Evolutionary conservation across 2,797 vertebrate species (phyloP), one percentile per base, ranked within the genome.

Genomic region (Clarias fuscus): DNA sequence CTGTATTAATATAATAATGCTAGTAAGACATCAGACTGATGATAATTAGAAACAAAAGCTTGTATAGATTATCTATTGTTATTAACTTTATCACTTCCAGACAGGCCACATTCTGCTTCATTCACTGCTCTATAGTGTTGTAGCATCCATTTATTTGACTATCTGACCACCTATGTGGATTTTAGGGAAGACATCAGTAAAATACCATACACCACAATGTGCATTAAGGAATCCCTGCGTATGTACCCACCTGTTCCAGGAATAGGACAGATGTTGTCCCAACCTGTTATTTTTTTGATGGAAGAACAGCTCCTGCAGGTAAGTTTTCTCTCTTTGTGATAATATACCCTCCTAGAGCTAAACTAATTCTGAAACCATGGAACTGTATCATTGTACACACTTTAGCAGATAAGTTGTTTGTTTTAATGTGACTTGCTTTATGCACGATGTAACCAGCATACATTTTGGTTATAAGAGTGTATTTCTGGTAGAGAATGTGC

Each of bases 131-230:
- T 8, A 10, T 48, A 48, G 43, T 48, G 43, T 48, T 10, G 43
- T 48, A 48, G 43, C 43, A 48, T 48, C 6, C 43, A 48, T 48
- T 43, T 48, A 48, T 48, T 48, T 10, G 43, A 48, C 10, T 48
- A 10, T 48, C 43, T 48, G 43, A 48, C 43, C 43, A 48, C 43
- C 8, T 48, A 48, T 48, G 43, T 48, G 43, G 43, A 48, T 37
- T 37, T 87, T 27, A 99, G 97, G 98, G 96, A 97, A 59, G 96
- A 97, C 86, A 95, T 99, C 1, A 93, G 78, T 90, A 95, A 96
- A 92, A 96, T 99, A 89, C 92, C 95, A 0, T 99, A 98, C 89
- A 97, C 94, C 61, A 97, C 96, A 0, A 97, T 97, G 97, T 98
- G 97, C 89, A 96, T 99, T 89, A 98, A 98, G 89, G 98, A 99